Conservation (phyloP, 2,888 invertebrate genomes). For the Dolichopus griseipennis region DNA sequence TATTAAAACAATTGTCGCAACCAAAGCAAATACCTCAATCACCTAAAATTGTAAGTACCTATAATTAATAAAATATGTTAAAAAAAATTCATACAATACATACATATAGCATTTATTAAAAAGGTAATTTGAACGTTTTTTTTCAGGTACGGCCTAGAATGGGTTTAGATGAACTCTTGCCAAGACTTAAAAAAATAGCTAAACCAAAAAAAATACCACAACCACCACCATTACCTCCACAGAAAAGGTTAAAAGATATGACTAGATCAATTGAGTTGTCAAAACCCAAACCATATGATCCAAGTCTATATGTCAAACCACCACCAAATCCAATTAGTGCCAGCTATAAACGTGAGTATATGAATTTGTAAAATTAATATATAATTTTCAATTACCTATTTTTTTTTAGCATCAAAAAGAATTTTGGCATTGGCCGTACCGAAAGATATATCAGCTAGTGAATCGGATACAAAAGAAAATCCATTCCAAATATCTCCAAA, state of each 20-base stretch:
- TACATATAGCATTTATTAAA: too few relatives aligned
- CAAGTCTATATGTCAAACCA: background rate
- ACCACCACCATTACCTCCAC: background rate
- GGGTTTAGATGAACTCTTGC: background rate
- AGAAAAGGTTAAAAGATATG: background rate
- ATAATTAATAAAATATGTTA: too few relatives aligned
- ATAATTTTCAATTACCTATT: too few relatives aligned
- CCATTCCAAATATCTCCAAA: conserved; percentile 44
- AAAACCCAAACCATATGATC: background rate
- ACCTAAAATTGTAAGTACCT: conserved; percentile 25
- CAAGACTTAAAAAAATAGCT: background rate
- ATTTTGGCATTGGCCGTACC: conserved; percentile 30
- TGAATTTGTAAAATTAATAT: too few relatives aligned
- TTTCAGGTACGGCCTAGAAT: too few relatives aligned
- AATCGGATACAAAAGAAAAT: conserved; percentile 44
- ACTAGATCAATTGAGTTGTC: background rate
- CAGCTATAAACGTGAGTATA: background rate
- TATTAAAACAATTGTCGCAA: conserved; percentile 29
- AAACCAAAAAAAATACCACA: background rate
- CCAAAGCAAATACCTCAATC: conserved; percentile 29
- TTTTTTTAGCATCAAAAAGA: conserved; percentile 28
- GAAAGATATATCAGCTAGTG: conserved; percentile 30
- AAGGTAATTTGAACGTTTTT: too few relatives aligned
- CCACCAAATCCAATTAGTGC: background rate
- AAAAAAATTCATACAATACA: background rate